Evolutionary conservation across 2,888 invertebrate species (phyloP).

Genomic region (Philereme vetulata): DNA sequence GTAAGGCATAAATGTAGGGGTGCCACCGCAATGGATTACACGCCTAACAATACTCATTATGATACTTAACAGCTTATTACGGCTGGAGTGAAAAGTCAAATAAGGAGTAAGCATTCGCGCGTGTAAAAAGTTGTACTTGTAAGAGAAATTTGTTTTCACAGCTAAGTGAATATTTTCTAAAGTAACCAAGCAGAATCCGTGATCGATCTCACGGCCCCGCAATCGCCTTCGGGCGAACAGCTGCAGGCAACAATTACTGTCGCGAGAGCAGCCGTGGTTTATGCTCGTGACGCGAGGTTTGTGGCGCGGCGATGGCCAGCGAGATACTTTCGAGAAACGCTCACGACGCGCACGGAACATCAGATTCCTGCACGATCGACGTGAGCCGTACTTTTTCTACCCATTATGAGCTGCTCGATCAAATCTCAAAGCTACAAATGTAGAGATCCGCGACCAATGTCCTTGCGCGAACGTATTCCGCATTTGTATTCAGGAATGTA

Average conservation of each 20-base stretch:
- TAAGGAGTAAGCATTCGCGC: conserved; percentile 28
- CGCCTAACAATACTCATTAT: conserved; percentile 66
- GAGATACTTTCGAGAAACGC: conserved; percentile 79
- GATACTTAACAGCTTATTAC: conserved; percentile 72
- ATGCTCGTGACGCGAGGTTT: conserved; percentile 78
- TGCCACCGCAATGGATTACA: conserved; percentile 68
- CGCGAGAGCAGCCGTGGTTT: conserved; percentile 68
- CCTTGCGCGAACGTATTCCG: conserved; percentile 67
- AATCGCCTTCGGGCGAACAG: conserved; percentile 64
- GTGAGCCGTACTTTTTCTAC: conserved; percentile 51
- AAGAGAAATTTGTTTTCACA: conserved; percentile 22
- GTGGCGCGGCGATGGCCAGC: conserved; percentile 73
- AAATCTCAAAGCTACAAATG: conserved; percentile 36
- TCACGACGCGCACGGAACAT: conserved; percentile 72
- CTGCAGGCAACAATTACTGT: conserved; percentile 76
- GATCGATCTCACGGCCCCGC: conserved; percentile 68
- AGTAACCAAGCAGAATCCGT: conserved; percentile 45
- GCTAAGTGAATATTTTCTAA: conserved; percentile 33
- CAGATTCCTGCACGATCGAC: conserved; percentile 71
- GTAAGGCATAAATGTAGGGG: conserved; percentile 53
- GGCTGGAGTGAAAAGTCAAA: conserved; percentile 67
- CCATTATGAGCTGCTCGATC: conserved; percentile 25
- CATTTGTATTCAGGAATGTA: conserved; percentile 76
- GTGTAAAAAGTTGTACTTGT: conserved; percentile 9
- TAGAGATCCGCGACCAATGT: conserved; percentile 54